Conservation (phyloP, 2,888 invertebrate genomes). For the Phragmatobia fuliginosa region DNA sequence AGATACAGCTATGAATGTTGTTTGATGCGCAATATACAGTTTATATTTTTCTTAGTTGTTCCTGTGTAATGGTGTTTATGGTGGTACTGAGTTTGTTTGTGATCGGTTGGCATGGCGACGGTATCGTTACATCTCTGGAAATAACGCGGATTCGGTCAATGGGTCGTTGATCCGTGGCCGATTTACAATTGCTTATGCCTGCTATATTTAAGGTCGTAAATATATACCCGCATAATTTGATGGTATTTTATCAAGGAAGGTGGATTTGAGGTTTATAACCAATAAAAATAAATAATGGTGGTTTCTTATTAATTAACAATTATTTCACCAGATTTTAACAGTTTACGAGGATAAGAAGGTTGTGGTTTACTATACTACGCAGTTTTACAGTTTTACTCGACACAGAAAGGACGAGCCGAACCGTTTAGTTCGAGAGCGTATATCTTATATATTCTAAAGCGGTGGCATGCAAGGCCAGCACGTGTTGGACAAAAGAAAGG, state of each 20-base stretch:
- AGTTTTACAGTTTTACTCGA: no score
- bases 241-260: slow-evolving; percentile 22
- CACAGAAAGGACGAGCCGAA: no score
- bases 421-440: no score
- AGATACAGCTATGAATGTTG: not conserved
- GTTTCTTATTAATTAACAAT: not conserved
- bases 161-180: slow-evolving; percentile 72
- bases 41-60: not conserved
- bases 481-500: no score
- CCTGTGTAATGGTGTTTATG: slow-evolving; percentile 21
- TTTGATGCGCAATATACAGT: not conserved
- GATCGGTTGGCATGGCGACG: slow-evolving; percentile 68
- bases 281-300: not conserved
- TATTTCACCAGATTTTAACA: not conserved
- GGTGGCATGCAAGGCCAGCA: no score
- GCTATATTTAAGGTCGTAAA: slow-evolving; percentile 9
- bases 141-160: slow-evolving; percentile 70
- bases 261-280: not conserved
- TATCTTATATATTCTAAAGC: no score
- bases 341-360: no score
- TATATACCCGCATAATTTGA: slow-evolving; percentile 25
- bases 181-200: slow-evolving; percentile 47
- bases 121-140: slow-evolving; percentile 78
- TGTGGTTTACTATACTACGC: no score
- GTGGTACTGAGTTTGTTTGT: slow-evolving; percentile 62